phyloP scores from a whole-genome alignment of 2,888 invertebrate genomes.

The Taphrorychus bicolor region DNA sequence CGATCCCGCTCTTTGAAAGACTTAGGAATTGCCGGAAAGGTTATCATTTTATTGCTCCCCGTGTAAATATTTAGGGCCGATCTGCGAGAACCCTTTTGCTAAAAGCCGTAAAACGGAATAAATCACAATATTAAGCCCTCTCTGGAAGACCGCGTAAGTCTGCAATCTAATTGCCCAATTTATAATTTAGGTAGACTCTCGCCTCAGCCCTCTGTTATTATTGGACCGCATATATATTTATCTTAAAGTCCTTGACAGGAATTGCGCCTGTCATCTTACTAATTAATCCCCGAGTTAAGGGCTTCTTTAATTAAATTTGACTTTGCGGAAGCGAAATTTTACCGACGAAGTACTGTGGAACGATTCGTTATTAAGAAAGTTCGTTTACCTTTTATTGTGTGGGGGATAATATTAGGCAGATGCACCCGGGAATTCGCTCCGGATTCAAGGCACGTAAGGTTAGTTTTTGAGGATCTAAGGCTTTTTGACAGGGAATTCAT shows the following conservation, averaged over 20 bases:
- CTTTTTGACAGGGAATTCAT: not conserved
- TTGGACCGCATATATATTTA: slow-evolving; percentile 40
- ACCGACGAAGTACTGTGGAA: slow-evolving; percentile 22
- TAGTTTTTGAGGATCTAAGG: not conserved
- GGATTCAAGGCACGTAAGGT: not conserved
- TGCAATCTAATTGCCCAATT: slow-evolving; percentile 39
- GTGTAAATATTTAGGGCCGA: slow-evolving; percentile 10
- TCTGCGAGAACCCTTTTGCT: not conserved
- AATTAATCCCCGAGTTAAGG: slow-evolving; percentile 36
- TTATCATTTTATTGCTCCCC: not conserved
- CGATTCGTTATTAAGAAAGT: slow-evolving; percentile 37
- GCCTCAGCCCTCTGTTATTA: slow-evolving; percentile 38
- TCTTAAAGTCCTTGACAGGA: slow-evolving; percentile 38
- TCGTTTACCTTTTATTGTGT: slow-evolving; percentile 32
- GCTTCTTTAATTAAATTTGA: slow-evolving; percentile 41
- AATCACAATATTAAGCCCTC: slow-evolving; percentile 32
- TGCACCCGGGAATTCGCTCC: not conserved
- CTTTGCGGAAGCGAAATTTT: slow-evolving; percentile 39
- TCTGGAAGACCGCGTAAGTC: slow-evolving; percentile 23
- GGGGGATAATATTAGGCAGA: slow-evolving; percentile 8
- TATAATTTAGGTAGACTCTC: slow-evolving; percentile 37
- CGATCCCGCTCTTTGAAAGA: slow-evolving; percentile 22
- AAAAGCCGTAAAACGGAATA: slow-evolving; percentile 18
- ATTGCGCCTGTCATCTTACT: slow-evolving; percentile 41
- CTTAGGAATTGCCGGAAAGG: slow-evolving; percentile 16